Base-by-base conservation (phyloP, 2,888 invertebrate species). In the Tipula helvola region DNA sequence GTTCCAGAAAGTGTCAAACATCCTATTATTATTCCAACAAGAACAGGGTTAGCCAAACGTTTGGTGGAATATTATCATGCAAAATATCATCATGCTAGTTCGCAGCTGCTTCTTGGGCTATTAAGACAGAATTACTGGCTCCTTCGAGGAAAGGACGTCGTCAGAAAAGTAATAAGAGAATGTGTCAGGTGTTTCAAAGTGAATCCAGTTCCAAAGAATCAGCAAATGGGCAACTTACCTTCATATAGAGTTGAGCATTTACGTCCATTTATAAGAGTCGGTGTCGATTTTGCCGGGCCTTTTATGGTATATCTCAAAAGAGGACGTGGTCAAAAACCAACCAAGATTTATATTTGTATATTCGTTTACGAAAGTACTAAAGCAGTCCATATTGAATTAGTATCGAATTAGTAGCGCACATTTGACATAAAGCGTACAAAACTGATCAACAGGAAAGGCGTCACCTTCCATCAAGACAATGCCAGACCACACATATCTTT, bases 71-170 rank as follows among this genome's bases (percentile, higher is more conserved):
- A 86, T 18, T 16, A 47, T 12, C 86, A 86, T 86, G 3, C n/a
- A 2, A 36, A 36, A 8, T 57, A 86, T 71, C 85, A 13, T 41
- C 85, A 85, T 36, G 86, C n/a, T 28, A 71, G 86, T 36, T 8
- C 47, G 3, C 41, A 28, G 10, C 18, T 18, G 36, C 10, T 36
- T 7, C n/a, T 42, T 16, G 28, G 10, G 1, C 13, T 42, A 18
- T n/a, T 88, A n/a, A 84, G 88, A 13, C 84, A 87, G 47, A 86
- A 87, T 86, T 89, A 87, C 86, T 89, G 88, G 88, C 87, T 87
- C 5, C 86, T 88, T 18, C 28, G 86, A 8, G 87, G 28, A 2
- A 28, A 1, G 28, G 28, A n/a, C n/a, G n/a, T n/a, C n/a, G n/a
- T n/a, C n/a, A n/a, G n/a, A n/a, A n/a, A n/a, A n/a, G n/a, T n/a